Conservation (phyloP, 2,888 invertebrate species). For the Acanthococcus lagerstroemiae region DNA sequence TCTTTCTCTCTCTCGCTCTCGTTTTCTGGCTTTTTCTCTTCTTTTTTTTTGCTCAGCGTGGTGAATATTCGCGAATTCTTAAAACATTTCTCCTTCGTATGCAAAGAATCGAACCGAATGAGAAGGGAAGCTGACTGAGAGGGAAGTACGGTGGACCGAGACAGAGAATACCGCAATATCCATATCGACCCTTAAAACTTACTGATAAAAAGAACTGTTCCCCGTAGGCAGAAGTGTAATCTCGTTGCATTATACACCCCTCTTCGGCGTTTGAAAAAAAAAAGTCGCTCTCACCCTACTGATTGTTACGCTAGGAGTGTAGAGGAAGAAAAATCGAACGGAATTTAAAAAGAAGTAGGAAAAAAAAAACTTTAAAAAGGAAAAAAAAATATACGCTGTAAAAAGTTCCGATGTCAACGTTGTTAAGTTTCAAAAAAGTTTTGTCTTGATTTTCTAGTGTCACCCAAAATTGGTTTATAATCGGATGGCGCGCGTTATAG, state of each 20-base stretch:
- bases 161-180: not conserved
- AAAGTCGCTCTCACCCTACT: not conserved
- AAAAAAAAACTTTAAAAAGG: conserved; percentile 3
- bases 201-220: conserved; percentile 8
- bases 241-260: not conserved
- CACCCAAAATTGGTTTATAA: not conserved
- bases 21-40: too few relatives aligned
- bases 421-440: not conserved
- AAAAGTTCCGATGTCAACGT: not conserved
- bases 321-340: conserved; percentile 1
- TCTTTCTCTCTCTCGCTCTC: too few relatives aligned
- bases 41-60: too few relatives aligned
- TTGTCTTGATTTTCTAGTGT: not conserved
- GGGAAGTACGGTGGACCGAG: not conserved
- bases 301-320: not conserved
- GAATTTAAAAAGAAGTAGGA: not conserved
- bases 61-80: not conserved
- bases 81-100: not conserved
- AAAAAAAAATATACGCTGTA: not conserved
- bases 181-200: not conserved
- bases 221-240: not conserved
- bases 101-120: not conserved
- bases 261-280: not conserved
- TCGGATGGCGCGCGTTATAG: too few relatives aligned
- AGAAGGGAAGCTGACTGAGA: not conserved